phyloP scores from a whole-genome alignment of 23 tunicate species.

The Trididemnum nubilum region DNA sequence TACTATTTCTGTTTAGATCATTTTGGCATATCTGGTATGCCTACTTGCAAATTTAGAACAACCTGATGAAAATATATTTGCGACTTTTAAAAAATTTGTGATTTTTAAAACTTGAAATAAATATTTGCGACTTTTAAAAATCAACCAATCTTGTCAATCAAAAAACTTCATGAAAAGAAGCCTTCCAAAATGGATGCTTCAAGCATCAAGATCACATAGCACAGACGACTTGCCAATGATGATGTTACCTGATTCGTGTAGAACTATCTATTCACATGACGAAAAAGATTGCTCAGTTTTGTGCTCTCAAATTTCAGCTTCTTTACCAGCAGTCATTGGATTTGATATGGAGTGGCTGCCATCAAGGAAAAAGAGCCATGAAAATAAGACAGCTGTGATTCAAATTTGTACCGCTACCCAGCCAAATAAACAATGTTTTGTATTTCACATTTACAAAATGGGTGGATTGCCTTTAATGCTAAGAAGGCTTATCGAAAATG shows the following conservation, averaged over 20 bases:
- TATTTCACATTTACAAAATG: conserved; percentile 25
- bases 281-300: conserved; percentile 7
- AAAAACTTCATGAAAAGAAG: conserved; percentile 25
- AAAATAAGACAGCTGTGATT: conserved; percentile 25
- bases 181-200: conserved; percentile 20
- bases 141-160: too few species aligned
- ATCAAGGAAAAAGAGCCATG: not conserved
- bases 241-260: not conserved
- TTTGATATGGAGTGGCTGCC: conserved; percentile 37
- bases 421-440: conserved; percentile 8
- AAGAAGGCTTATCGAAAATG: not conserved
- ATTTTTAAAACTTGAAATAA: too few species aligned
- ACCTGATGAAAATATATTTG: too few species aligned
- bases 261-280: conserved; percentile 16
- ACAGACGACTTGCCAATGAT: not conserved
- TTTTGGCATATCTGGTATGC: too few species aligned
- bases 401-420: conserved; percentile 21
- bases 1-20: too few species aligned
- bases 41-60: too few species aligned
- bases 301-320: not conserved
- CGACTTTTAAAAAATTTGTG: too few species aligned
- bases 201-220: not conserved
- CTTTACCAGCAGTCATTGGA: conserved; percentile 18
- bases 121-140: too few species aligned
- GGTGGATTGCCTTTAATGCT: not conserved